Percentiles rank a stretch among this genome's conserved stretches.
phyloP scores from a whole-genome alignment of 2,888 invertebrate species.

The Notodonta ziczac region DNA sequence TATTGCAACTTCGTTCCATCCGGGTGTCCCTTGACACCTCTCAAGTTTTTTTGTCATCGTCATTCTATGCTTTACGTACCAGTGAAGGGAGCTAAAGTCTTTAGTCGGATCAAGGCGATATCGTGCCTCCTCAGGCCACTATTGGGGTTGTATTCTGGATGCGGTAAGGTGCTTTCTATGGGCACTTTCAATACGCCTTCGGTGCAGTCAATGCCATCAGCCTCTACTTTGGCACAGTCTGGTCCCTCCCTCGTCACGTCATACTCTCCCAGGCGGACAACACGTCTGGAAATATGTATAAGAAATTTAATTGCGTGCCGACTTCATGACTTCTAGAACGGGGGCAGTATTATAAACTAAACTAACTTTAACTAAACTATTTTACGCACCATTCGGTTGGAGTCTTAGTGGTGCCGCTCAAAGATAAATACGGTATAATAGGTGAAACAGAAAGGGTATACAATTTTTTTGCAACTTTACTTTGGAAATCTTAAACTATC shows the following conservation, averaged over 20 bases:
- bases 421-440: too few species aligned
- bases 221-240: slow-evolving; percentile 65
- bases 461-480: too few species aligned
- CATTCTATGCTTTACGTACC: slow-evolving; percentile 17
- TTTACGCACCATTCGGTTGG: too few species aligned
- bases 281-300: background rate
- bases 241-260: slow-evolving; percentile 56
- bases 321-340: too few species aligned
- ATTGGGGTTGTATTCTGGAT: slow-evolving; percentile 63
- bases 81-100: slow-evolving; percentile 35
- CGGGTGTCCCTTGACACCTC: too few species aligned
- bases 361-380: too few species aligned
- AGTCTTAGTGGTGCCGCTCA: too few species aligned
- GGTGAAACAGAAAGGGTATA: too few species aligned
- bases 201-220: slow-evolving; percentile 66
- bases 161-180: slow-evolving; percentile 67
- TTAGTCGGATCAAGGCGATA: slow-evolving; percentile 76
- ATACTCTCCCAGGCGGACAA: slow-evolving; percentile 76
- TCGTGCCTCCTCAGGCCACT: slow-evolving; percentile 53
- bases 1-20: too few species aligned
- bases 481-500: too few species aligned
- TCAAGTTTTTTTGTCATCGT: too few species aligned
- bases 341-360: too few species aligned
- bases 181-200: slow-evolving; percentile 60
- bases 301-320: background rate